phyloP scores from a whole-genome alignment of 2,797 vertebrate species.

The Cossypha dichroa region DNA sequence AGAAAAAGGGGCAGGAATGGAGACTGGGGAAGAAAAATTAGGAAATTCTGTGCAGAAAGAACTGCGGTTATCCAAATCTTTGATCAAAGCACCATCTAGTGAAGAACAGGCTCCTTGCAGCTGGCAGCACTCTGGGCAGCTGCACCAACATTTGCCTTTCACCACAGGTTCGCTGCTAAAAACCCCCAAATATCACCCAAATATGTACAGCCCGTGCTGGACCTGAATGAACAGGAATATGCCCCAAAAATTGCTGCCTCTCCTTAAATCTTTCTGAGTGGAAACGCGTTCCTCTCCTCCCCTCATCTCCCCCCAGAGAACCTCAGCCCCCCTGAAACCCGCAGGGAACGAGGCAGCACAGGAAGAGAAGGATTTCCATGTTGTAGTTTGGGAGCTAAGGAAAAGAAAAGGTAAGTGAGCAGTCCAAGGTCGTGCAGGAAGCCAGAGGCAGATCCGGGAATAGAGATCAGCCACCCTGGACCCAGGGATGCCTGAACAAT shows the following conservation, averaged over 20 bases:
- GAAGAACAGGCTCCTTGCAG: background rate
- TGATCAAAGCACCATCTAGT: slow-evolving; percentile 60
- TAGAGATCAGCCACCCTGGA: slow-evolving; percentile 46
- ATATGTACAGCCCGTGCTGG: background rate
- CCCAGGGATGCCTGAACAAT: slow-evolving; percentile 62
- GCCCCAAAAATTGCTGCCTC: background rate
- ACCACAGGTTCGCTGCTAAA: background rate
- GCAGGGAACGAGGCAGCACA: background rate
- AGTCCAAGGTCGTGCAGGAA: slow-evolving; percentile 59
- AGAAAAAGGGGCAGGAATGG: slow-evolving; percentile 18
- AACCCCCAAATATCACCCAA: background rate
- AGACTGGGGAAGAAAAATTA: background rate
- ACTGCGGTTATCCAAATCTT: background rate
- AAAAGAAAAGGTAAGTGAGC: slow-evolving; percentile 52
- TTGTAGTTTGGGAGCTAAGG: background rate
- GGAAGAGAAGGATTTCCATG: slow-evolving; percentile 37
- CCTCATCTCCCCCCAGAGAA: background rate
- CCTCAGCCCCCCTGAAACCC: background rate
- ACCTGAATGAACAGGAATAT: background rate
- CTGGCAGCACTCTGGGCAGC: background rate
- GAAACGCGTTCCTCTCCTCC: background rate
- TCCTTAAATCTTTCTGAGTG: background rate
- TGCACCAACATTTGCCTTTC: background rate
- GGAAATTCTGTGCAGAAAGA: background rate
- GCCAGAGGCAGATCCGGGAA: slow-evolving; percentile 65